Percentiles rank a stretch among this genome's conserved stretches.
phyloP scores from a whole-genome alignment of 2,888 invertebrate genomes.

The Heliconius cydno region DNA sequence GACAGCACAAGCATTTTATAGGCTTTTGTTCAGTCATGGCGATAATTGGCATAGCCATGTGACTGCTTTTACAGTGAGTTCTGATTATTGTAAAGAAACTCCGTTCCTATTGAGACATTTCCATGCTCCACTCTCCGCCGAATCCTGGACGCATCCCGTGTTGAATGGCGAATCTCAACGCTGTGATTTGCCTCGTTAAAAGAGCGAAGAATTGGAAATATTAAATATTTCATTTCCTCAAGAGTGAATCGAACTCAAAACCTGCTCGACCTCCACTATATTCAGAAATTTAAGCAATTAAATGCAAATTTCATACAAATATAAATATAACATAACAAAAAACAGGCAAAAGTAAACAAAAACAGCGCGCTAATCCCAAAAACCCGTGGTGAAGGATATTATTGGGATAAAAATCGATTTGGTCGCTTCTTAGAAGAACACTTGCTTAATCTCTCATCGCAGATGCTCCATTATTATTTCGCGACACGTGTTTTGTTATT shows the following conservation, averaged over 20 bases:
- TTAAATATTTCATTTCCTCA: too few relatives aligned
- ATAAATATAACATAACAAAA: constrained; percentile 37
- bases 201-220: too few relatives aligned
- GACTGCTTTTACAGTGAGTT: constrained; percentile 97
- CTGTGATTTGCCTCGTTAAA: too few relatives aligned
- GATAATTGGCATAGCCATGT: constrained; percentile 99
- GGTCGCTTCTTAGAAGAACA: constrained; percentile 74
- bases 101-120: too few relatives aligned
- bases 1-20: too few relatives aligned
- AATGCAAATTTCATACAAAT: constrained; percentile 16
- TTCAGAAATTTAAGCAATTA: background rate
- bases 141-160: too few relatives aligned
- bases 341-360: constrained; percentile 50
- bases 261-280: too few relatives aligned
- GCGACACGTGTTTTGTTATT: constrained; percentile 71
- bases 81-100: constrained; percentile 85
- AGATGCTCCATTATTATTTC: constrained; percentile 73
- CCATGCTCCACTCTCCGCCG: too few relatives aligned
- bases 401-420: constrained; percentile 62
- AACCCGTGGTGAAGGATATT: constrained; percentile 58
- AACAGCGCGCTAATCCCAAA: constrained; percentile 63
- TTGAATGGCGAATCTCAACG: too few relatives aligned
- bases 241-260: too few relatives aligned
- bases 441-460: constrained; percentile 78
- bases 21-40: constrained; percentile 73